These are phyloP conservation scores for Chamaea fasciata DNA, from an alignment of 2,113 vertebrate species.

Conservation along the genomic window DNA sequence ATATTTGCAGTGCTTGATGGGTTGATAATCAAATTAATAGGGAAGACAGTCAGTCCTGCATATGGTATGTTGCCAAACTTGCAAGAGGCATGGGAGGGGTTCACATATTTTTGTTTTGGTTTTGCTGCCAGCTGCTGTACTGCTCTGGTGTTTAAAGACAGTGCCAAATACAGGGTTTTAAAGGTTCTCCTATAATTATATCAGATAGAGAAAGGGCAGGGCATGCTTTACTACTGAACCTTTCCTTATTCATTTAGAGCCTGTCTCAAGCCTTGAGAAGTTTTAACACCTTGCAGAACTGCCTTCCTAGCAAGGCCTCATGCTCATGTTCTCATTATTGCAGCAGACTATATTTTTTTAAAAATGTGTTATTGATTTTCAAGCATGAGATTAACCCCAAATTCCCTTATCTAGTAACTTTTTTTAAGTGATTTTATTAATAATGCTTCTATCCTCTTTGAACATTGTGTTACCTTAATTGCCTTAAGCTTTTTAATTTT, in stretches of 20 bases:
- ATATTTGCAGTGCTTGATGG: neutral
- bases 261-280: neutral
- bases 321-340: neutral
- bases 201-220: constrained; percentile 17
- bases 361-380: neutral
- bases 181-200: constrained; percentile 24
- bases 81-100: constrained; percentile 42
- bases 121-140: constrained; percentile 23
- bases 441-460: neutral
- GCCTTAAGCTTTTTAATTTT: neutral
- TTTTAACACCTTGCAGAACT: neutral
- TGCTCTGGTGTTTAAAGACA: constrained; percentile 14
- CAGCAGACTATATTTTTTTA: neutral
- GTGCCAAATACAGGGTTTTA: constrained; percentile 34
- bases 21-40: neutral
- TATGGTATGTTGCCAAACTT: neutral
- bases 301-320: neutral
- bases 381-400: neutral
- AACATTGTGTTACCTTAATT: neutral
- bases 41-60: neutral
- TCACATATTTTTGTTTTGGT: constrained; percentile 29
- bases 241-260: constrained; percentile 1
- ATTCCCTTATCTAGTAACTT: neutral
- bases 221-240: neutral
- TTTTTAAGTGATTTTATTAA: neutral